Evolutionary conservation across 2,888 invertebrate species (phyloP).

Genomic region (Acanthosoma haemorrhoidale): DNA sequence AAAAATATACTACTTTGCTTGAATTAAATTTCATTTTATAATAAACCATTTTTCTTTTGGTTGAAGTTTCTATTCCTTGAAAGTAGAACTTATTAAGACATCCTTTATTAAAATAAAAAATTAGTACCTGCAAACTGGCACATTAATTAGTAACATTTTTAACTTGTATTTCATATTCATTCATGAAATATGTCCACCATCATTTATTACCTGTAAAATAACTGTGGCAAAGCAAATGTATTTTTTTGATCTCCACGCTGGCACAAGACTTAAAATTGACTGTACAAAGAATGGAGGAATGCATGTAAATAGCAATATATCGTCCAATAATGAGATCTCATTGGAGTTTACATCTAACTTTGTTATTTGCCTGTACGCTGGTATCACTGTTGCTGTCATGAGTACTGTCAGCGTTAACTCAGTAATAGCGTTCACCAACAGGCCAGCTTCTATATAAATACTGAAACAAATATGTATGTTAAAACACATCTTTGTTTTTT

Average conservation of each 20-base stretch:
- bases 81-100: too few species aligned
- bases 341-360: slow-evolving; percentile 57
- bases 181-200: too few species aligned
- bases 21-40: too few species aligned
- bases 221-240: slow-evolving; percentile 52
- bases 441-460: slow-evolving; percentile 50
- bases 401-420: slow-evolving; percentile 53
- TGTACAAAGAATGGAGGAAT: slow-evolving; percentile 68
- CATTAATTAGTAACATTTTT: too few species aligned
- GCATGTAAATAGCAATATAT: slow-evolving; percentile 63
- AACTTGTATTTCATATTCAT: too few species aligned
- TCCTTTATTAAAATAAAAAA: too few species aligned
- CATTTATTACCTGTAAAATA: slow-evolving; percentile 54
- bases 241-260: slow-evolving; percentile 55
- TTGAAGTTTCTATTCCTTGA: too few species aligned
- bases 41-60: too few species aligned
- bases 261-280: slow-evolving; percentile 62
- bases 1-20: too few species aligned
- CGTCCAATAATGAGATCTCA: slow-evolving; percentile 61
- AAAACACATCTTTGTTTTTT: too few species aligned
- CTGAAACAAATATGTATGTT: too few species aligned
- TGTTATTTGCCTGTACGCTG: slow-evolving; percentile 59
- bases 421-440: slow-evolving; percentile 51
- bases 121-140: too few species aligned
- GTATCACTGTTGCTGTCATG: slow-evolving; percentile 55